A percentile compares a stretch with the other conserved stretches of the same genome.
phyloP scores from a whole-genome alignment of 92 coral and sea anemone species.

The Phenganax subtilis region DNA sequence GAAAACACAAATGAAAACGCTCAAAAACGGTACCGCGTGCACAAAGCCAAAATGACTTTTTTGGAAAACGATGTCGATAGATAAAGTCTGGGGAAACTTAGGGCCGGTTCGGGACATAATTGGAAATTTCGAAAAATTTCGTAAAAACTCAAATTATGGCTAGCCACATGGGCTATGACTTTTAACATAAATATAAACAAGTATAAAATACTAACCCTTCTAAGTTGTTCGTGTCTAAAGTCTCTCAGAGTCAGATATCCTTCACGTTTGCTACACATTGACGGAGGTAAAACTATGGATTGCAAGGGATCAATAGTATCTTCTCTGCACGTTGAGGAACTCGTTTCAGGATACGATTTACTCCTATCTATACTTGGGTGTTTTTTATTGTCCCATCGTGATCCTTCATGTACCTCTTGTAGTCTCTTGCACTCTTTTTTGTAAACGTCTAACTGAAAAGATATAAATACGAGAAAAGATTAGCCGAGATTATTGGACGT shows the following conservation, averaged over 20 bases:
- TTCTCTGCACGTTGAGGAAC: constrained; percentile 11
- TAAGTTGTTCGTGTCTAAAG: constrained; percentile 27
- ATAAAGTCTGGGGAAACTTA: too few species aligned
- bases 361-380: constrained; percentile 39
- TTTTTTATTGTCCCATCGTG: not conserved
- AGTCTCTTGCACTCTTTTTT: constrained; percentile 34
- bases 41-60: too few species aligned
- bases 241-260: constrained; percentile 24
- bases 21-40: too few species aligned
- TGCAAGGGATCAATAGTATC: constrained; percentile 16
- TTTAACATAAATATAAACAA: too few species aligned
- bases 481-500: not conserved
- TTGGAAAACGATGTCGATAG: too few species aligned
- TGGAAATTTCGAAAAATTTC: too few species aligned
- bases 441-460: constrained; percentile 32
- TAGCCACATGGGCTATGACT: too few species aligned
- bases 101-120: too few species aligned
- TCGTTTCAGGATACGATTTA: constrained; percentile 26
- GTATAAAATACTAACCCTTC: constrained; percentile 17
- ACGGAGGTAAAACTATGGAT: constrained; percentile 18
- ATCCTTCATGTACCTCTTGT: constrained; percentile 18
- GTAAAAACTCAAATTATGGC: too few species aligned
- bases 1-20: too few species aligned
- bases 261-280: constrained; percentile 3
- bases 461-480: not conserved